Base-by-base conservation (phyloP, 2,797 vertebrate genomes). In the Prunella strophiata region DNA sequence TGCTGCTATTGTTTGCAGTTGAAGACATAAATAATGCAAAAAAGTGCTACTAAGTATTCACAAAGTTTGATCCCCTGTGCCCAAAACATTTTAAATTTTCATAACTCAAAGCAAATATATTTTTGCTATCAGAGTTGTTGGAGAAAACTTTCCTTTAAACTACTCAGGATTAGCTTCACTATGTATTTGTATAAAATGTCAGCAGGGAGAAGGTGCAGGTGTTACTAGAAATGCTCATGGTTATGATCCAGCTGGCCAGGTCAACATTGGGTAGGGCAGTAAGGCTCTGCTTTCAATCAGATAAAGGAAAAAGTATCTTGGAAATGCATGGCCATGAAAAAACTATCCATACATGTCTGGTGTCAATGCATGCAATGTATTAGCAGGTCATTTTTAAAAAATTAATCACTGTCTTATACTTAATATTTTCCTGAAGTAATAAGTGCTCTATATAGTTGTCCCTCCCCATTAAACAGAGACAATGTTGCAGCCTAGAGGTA, bases 11-110 rank as follows among this genome's bases (percentile, higher is more conserved):
- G 89, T 95, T 91, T 93, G 82, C 36, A 91, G 86, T 59, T 88
- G 76, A 95, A 91, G 36, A 52, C 36, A 96, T 95, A 95, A 95
- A 96, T 95, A 95, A 96, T 95, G 88, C 57, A 97, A 90, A 89
- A 62, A 63, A 63, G 19, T 1, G 1, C 71, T 93, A 89, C 47
- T 91, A 93, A 96, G 74, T 77, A 91, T 36, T 87, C 83, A 92
- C 25, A 57, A 93, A 94, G 87, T 97, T 95, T 93, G 85, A 87
- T 96, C 90, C 83, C 90, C 29, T 67, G 68, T 63, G 88, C 71
- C 80, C 91, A 94, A 59, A 96, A 91, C 88, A 89, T 77, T 96
- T 96, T 94, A 97, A 95, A 85, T 87, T 95, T 96, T 97, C 78
- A 97, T 95, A 85, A 94, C 90, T 89, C 47, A 87, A 76, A 94